These are phyloP conservation scores for Neodontobutis hainanensis DNA, from an alignment of 2,113 vertebrate genomes.

Conservation along the genomic window DNA sequence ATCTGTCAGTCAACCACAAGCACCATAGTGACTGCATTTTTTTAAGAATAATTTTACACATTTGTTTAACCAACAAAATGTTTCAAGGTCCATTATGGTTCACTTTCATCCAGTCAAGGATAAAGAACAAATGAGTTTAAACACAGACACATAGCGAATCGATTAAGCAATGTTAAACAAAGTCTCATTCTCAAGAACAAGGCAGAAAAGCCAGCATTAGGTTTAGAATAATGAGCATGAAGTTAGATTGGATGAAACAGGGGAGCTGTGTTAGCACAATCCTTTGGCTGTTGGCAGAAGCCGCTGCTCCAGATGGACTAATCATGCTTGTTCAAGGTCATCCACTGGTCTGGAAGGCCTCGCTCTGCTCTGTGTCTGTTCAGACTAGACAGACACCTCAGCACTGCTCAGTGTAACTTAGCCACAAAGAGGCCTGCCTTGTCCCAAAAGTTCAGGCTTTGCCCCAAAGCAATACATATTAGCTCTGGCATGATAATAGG, in stretches of 20 bases:
- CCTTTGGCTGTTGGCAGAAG: slow-evolving; percentile 63
- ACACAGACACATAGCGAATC: slow-evolving; percentile 61
- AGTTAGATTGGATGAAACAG: slow-evolving; percentile 62
- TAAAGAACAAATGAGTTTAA: slow-evolving; percentile 57
- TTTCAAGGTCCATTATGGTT: slow-evolving; percentile 42
- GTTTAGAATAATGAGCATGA: slow-evolving; percentile 64
- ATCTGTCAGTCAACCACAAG: slow-evolving; percentile 35
- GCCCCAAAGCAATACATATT: slow-evolving; percentile 21
- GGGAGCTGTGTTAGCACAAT: slow-evolving; percentile 61
- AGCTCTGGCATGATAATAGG: slow-evolving; percentile 52
- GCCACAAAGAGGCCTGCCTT: slow-evolving; percentile 14
- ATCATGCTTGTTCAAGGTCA: slow-evolving; percentile 68
- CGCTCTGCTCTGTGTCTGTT: slow-evolving; percentile 50
- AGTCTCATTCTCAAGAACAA: slow-evolving; percentile 52
- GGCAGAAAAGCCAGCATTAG: slow-evolving; percentile 36
- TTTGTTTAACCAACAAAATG: slow-evolving; percentile 55
- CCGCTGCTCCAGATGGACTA: slow-evolving; percentile 67
- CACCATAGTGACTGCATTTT: slow-evolving; percentile 35
- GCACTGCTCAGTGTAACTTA: slow-evolving; percentile 42
- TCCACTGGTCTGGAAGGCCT: slow-evolving; percentile 60
- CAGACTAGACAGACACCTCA: slow-evolving; percentile 41
- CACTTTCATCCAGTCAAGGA: slow-evolving; percentile 51
- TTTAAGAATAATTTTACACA: slow-evolving; percentile 28
- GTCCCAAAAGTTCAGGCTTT: slow-evolving; percentile 31
- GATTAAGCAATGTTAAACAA: slow-evolving; percentile 64